Evolutionary conservation across 2,113 vertebrate genomes (phyloP).

Genomic region (Atlantisia rogersi): DNA sequence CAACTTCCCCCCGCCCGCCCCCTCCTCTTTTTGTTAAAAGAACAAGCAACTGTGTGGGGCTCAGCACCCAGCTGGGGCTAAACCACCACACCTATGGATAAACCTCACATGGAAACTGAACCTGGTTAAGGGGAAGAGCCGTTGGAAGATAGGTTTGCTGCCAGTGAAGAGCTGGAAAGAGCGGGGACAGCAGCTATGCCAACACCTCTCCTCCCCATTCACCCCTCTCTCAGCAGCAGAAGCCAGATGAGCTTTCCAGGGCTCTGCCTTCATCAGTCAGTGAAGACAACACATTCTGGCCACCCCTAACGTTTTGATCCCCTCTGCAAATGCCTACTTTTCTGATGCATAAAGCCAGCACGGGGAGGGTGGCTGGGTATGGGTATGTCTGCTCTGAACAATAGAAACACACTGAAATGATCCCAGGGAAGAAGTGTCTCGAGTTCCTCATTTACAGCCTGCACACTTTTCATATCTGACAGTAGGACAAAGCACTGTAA

Average conservation of each 20-base stretch:
- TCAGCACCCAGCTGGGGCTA: too few relatives aligned
- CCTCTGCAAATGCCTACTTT: background rate
- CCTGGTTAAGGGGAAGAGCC: background rate
- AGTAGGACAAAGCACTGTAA: slow-evolving; percentile 12
- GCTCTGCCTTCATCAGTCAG: background rate
- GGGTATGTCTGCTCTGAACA: background rate
- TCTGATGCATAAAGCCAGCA: background rate
- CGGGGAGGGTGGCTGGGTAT: background rate
- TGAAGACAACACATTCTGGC: background rate
- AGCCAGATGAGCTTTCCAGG: background rate
- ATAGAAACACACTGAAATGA: background rate
- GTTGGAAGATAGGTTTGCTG: background rate
- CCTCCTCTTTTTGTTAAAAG: too few relatives aligned
- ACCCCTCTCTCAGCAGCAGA: background rate
- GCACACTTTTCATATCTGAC: slow-evolving; percentile 7
- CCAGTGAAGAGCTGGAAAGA: background rate
- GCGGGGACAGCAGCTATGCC: background rate
- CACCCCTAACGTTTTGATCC: background rate
- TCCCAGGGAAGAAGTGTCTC: background rate
- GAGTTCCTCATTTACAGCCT: background rate
- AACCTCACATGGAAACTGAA: background rate
- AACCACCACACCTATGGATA: background rate
- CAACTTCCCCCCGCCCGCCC: too few relatives aligned
- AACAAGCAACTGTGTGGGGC: too few relatives aligned
- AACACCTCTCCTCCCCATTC: background rate